phyloP scores from a whole-genome alignment of 2,888 invertebrate species.

The Atethmia centrago region DNA sequence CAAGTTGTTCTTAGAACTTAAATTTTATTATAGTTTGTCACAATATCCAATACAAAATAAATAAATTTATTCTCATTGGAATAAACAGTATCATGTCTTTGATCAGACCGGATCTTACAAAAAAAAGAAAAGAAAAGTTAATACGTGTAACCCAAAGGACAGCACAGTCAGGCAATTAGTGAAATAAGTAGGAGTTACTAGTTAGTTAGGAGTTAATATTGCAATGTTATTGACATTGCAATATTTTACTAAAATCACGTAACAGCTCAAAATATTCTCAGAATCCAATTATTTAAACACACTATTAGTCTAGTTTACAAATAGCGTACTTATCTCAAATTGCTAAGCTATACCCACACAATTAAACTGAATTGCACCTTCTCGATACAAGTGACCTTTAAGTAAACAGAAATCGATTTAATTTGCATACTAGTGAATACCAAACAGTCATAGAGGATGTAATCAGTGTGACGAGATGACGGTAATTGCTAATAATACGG shows the following conservation, averaged over 20 bases:
- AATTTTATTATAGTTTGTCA: too few relatives aligned
- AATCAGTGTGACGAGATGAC: slow-evolving; percentile 32
- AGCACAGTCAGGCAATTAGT: neutral
- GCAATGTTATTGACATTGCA: neutral
- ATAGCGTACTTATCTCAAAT: slow-evolving; percentile 19
- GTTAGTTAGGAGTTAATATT: too few relatives aligned
- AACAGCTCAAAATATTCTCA: neutral
- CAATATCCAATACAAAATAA: too few relatives aligned
- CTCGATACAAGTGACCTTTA: slow-evolving; percentile 54
- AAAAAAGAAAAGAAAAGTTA: too few relatives aligned
- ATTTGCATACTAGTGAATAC: slow-evolving; percentile 41
- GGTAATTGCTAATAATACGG: neutral
- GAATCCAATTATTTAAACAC: slow-evolving; percentile 22
- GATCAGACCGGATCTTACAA: too few relatives aligned
- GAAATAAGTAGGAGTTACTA: neutral
- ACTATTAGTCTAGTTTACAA: slow-evolving; percentile 27
- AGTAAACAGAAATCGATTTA: slow-evolving; percentile 31
- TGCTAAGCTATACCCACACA: slow-evolving; percentile 21
- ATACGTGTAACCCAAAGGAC: neutral
- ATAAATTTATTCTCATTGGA: too few relatives aligned
- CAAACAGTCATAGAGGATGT: slow-evolving; percentile 32
- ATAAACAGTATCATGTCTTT: too few relatives aligned
- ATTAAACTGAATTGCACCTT: slow-evolving; percentile 33
- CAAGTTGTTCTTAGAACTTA: too few relatives aligned
- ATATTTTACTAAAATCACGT: neutral